Conservation (phyloP, 2,797 vertebrate genomes). For the Luscinia luscinia region DNA sequence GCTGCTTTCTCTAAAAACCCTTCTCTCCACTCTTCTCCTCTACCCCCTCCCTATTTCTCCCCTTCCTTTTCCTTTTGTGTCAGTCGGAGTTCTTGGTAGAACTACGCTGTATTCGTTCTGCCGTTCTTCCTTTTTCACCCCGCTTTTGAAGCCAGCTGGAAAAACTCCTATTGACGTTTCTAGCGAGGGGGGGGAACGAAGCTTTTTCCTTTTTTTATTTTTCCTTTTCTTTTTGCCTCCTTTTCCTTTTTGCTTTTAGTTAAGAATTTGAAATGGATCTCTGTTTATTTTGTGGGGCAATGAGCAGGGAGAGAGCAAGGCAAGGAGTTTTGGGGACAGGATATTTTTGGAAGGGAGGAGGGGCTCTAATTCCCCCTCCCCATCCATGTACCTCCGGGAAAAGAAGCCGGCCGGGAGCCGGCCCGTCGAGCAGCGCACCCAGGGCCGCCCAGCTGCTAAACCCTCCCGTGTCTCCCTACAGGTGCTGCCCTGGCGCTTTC, state of each 20-base stretch:
- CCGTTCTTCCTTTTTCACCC: not conserved
- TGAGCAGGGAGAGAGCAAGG: not conserved
- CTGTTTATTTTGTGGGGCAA: slow-evolving; percentile 43
- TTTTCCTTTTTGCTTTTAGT: not conserved
- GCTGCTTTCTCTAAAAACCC: not conserved
- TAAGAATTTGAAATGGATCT: slow-evolving; percentile 4
- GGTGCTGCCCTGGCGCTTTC: slow-evolving; percentile 44
- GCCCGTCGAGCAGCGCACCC: not conserved
- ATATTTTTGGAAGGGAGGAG: slow-evolving; percentile 26
- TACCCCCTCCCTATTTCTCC: not conserved
- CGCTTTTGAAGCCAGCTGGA: slow-evolving; percentile 33
- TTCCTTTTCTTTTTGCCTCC: not conserved
- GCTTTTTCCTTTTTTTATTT: not conserved
- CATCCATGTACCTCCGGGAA: not conserved
- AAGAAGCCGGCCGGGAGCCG: not conserved
- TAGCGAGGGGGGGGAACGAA: not conserved
- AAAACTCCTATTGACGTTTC: slow-evolving; percentile 35
- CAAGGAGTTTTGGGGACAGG: not conserved
- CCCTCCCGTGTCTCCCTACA: slow-evolving; percentile 22
- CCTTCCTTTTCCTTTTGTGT: slow-evolving; percentile 37
- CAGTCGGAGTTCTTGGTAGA: not conserved
- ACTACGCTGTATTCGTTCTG: not conserved
- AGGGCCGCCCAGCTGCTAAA: not conserved
- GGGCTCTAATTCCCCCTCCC: not conserved
- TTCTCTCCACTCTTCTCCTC: not conserved